Evolutionary conservation across 1,140 invertebrate genomes (phyloP).

Genomic region (Myzus persicae): DNA sequence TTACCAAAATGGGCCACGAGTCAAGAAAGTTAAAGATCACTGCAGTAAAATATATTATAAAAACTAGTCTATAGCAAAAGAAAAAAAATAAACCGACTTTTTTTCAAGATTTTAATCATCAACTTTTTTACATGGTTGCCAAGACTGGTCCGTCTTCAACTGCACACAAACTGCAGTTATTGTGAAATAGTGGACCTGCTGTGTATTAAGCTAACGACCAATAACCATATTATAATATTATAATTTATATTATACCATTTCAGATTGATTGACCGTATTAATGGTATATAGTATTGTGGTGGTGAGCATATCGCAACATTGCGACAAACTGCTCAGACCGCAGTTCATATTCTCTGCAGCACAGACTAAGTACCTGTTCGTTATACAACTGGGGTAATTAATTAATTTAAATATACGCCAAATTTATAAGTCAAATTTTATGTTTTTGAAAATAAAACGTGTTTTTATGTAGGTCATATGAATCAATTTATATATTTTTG

Average conservation of each 20-base stretch:
- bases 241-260: background rate
- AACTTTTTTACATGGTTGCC: background rate
- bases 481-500: too few relatives aligned
- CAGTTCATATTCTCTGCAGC: too few relatives aligned
- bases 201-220: too few relatives aligned
- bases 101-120: background rate
- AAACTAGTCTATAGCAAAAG: background rate
- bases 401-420: too few relatives aligned
- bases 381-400: too few relatives aligned
- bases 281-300: too few relatives aligned
- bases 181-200: background rate
- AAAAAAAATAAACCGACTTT: background rate
- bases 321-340: too few relatives aligned
- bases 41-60: background rate
- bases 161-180: background rate
- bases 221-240: background rate
- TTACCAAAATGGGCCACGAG: background rate
- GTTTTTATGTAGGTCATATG: too few relatives aligned
- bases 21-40: background rate
- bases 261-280: too few relatives aligned
- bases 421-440: background rate
- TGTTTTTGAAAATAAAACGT: background rate
- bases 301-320: too few relatives aligned
- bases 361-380: too few relatives aligned
- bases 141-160: background rate